A percentile compares a stretch with the other conserved stretches of the same genome.
Evolutionary conservation across 1,140 invertebrate species (phyloP).

Genomic region (Drosophila sp.): DNA sequence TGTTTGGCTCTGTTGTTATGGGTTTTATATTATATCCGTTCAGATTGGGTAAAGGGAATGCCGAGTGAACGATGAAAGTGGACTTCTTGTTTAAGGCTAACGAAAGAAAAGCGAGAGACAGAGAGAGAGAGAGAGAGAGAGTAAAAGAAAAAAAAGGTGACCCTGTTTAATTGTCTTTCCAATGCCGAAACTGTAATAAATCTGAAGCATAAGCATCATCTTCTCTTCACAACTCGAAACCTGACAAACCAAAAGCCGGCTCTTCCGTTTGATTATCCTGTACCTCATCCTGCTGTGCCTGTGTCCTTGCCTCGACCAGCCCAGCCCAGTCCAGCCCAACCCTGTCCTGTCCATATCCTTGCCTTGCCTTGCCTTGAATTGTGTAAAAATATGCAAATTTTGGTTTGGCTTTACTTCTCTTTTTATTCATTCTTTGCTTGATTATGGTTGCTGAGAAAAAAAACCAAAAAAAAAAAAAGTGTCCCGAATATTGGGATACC

Average conservation of each 20-base stretch:
- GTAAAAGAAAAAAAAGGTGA: constrained; percentile 13
- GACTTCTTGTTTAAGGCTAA: constrained; percentile 24
- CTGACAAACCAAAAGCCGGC: constrained; percentile 22
- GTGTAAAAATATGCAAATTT: constrained; percentile 71
- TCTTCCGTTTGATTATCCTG: constrained; percentile 6
- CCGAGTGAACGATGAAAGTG: neutral
- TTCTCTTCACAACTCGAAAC: constrained; percentile 11
- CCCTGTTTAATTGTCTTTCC: constrained; percentile 68
- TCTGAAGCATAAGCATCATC: constrained; percentile 35
- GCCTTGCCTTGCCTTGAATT: constrained; percentile 18
- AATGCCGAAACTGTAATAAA: constrained; percentile 60
- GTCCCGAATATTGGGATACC: too few species aligned
- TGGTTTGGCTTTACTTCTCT: constrained; percentile 38
- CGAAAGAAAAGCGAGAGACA: neutral
- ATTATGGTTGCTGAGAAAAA: constrained; percentile 41
- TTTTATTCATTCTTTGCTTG: constrained; percentile 34
- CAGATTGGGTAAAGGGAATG: neutral
- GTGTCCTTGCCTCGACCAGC: neutral
- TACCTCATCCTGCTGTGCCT: neutral
- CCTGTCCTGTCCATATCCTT: neutral
- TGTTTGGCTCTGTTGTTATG: constrained; percentile 50
- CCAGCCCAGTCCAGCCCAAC: neutral
- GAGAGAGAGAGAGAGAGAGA: too few species aligned
- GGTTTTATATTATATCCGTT: constrained; percentile 48
- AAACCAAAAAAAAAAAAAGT: neutral